A percentile compares a stretch with the other conserved stretches of the same genome.
These are phyloP conservation scores for Lasioglossum figueresi DNA, from an alignment of 2,888 invertebrate genomes.

Conservation along the genomic window DNA sequence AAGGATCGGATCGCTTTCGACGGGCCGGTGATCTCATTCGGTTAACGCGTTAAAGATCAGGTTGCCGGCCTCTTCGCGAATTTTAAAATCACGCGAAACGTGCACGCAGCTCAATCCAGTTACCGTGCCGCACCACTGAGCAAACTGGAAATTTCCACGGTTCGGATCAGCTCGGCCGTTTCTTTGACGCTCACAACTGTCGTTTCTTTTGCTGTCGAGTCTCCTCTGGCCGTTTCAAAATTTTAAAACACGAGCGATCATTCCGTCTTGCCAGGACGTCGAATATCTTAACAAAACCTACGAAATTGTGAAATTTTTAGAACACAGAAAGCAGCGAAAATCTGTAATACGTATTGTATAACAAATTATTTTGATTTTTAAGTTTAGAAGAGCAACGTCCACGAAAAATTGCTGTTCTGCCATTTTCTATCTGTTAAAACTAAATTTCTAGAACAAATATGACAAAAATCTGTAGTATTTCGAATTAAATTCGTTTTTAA, in stretches of 20 bases:
- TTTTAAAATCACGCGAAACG: constrained; percentile 56
- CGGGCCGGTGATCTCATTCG: constrained; percentile 51
- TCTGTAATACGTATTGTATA: too few relatives aligned
- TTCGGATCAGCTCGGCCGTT: constrained; percentile 18
- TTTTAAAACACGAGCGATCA: not conserved
- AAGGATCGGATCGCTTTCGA: constrained; percentile 31
- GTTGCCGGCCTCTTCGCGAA: constrained; percentile 53
- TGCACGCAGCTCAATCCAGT: constrained; percentile 64
- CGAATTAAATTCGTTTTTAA: not conserved
- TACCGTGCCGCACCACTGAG: constrained; percentile 67
- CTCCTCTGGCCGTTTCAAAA: not conserved
- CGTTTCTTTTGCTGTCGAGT: not conserved
- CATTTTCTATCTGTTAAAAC: too few relatives aligned
- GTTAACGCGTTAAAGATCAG: constrained; percentile 48
- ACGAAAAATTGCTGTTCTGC: too few relatives aligned
- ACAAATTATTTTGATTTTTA: too few relatives aligned
- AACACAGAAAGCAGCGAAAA: too few relatives aligned
- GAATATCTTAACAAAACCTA: too few relatives aligned
- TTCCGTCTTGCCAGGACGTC: not conserved
- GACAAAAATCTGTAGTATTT: not conserved
- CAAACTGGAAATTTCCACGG: constrained; percentile 73
- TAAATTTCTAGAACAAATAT: too few relatives aligned
- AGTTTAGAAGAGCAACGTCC: too few relatives aligned
- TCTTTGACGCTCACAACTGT: constrained; percentile 12
- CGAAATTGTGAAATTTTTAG: too few relatives aligned